Evolutionary conservation across 2,797 vertebrate species (phyloP).

Genomic region (Sebastes iracundus): DNA sequence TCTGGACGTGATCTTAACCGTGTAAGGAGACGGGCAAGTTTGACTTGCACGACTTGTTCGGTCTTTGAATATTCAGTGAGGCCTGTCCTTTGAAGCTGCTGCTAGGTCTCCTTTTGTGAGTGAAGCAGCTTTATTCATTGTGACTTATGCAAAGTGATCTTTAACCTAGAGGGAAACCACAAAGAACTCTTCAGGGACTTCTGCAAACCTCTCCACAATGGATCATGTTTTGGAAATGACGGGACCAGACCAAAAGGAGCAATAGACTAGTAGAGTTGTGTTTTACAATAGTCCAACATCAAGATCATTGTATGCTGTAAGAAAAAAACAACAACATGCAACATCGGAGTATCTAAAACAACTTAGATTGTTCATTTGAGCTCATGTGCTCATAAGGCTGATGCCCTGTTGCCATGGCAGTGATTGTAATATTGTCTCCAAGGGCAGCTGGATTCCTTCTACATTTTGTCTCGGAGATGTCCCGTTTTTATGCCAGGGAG

Average conservation of each 20-base stretch:
- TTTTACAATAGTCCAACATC: neutral
- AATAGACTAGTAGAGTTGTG: neutral
- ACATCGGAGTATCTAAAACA: neutral
- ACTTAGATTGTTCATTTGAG: neutral
- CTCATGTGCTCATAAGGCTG: neutral
- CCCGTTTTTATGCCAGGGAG: conserved; percentile 42
- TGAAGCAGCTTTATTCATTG: conserved; percentile 65
- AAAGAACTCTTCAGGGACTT: conserved; percentile 35
- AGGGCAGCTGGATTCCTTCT: conserved; percentile 15
- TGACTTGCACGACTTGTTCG: conserved; percentile 63
- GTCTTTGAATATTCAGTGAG: conserved; percentile 70
- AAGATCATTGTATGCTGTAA: neutral
- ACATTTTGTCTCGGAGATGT: conserved; percentile 39
- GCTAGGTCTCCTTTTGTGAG: conserved; percentile 47
- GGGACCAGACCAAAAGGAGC: neutral
- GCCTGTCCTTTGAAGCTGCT: conserved; percentile 62
- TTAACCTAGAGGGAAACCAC: conserved; percentile 67
- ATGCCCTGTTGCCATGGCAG: conserved; percentile 32
- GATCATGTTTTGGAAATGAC: neutral
- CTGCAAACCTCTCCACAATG: neutral
- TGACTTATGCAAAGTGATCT: conserved; percentile 76
- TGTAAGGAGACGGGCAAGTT: conserved; percentile 39
- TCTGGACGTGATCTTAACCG: conserved; percentile 29
- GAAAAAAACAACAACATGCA: neutral
- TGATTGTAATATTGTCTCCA: conserved; percentile 6